Evolutionary conservation across 2,888 invertebrate genomes (phyloP), one percentile per base, ranked within the genome.

Genomic region (Euspilapteryx auroguttella): DNA sequence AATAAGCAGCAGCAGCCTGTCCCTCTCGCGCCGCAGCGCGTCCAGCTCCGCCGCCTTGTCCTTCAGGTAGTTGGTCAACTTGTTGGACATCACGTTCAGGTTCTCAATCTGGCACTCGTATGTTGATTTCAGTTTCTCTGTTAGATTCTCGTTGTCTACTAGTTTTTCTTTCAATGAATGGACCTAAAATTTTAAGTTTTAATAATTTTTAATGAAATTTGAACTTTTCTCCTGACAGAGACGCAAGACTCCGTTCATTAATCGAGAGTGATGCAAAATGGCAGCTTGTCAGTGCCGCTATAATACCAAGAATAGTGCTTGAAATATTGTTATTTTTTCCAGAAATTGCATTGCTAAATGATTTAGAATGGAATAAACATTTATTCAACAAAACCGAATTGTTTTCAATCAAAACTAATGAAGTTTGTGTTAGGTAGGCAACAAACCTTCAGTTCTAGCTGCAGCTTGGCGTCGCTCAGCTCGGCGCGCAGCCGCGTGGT

Each of bases 91-190:
- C 8, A 56, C 32, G 35, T 65, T 61, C 21, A 59, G 42, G 34
- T 57, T 63, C 27, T 57, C 55, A 23, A 61, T 61, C 35, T 61
- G 64, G 31, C 50, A 48, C 22, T 64, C 61, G 27, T 62, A 65
- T 0, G 52, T 52, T 22, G 40, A 44, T 37, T 58, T 64, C 28
- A 65, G 35, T 36, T 59, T 57, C 2, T 64, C 62, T 0, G 62
- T 57, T 24, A 64, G 38, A 34, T 48, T 40, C 34, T 57, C 61
- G 30, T 56, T 65, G 21, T 61, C 58, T 20, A 49, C 41, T 0
- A 62, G 43, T 42, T 57, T 64, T 28, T 62, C 64, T 30, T 58
- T 55, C 3, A 64, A 34, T 1, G 64, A 63, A 30, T 61, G 54
- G 0, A 63, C 58, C n/a, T n/a, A n/a, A n/a, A n/a, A n/a, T 24